These are phyloP conservation scores for Gavialis gangeticus DNA, from an alignment of 2,113 vertebrate species.

Conservation along the genomic window DNA sequence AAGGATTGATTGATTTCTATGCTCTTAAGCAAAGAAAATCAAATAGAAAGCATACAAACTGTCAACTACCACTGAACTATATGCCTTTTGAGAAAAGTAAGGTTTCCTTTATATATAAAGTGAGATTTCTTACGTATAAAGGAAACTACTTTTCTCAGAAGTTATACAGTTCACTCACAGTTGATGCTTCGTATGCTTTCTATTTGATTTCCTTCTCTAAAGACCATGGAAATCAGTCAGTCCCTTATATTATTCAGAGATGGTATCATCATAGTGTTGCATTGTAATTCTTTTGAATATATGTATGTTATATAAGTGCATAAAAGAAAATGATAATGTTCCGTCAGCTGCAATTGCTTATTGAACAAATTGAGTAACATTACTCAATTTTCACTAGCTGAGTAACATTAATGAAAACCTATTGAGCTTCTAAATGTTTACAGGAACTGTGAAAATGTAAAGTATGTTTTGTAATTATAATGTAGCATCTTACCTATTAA, in stretches of 20 bases:
- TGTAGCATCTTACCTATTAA: neutral
- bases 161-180: too few relatives aligned
- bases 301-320: neutral
- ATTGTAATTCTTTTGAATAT: neutral
- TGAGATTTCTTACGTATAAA: too few relatives aligned
- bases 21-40: too few relatives aligned
- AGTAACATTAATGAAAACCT: neutral
- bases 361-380: neutral
- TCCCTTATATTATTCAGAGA: neutral
- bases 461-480: accelerated
- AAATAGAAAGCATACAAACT: too few relatives aligned
- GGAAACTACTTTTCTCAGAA: too few relatives aligned
- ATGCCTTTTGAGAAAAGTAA: too few relatives aligned
- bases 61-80: too few relatives aligned
- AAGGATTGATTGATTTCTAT: too few relatives aligned
- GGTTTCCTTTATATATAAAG: too few relatives aligned
- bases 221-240: neutral
- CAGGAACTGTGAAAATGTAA: neutral
- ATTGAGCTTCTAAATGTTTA: neutral
- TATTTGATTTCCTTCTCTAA: accelerated
- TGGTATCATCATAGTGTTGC: neutral
- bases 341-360: accelerated
- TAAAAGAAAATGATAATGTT: neutral
- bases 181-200: too few relatives aligned
- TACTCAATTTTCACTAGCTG: neutral